Base-by-base conservation (phyloP, 2,113 vertebrate genomes). In the Proteles cristata region DNA sequence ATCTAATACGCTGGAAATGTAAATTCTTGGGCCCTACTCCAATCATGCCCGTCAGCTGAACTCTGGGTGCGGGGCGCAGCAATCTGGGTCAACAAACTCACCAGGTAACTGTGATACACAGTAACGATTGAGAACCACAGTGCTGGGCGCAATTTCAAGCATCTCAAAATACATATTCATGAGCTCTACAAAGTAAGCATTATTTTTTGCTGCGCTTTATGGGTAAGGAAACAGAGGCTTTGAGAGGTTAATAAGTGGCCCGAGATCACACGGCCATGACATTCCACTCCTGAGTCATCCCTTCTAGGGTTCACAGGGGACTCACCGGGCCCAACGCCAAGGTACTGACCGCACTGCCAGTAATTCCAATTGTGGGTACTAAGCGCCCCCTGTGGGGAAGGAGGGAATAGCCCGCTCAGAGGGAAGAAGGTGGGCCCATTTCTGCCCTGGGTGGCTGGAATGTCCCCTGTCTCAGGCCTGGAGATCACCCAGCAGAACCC, bases 301-400 rank as follows among this genome's bases (percentile, higher is more conserved):
- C 76, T 86, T 68, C 33, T 23, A 31, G 1, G 7, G 81, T 50
- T 96, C 84, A 58, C 17, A 4, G 71, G 39, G 69, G 5, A 94
- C 97, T 98, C 98, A 99, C 99, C 99, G 55, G 99, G 99, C 80
- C 99, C 99, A 12, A 99, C 95, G 0, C 99, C 99, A 0, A 99
- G 98, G 98, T 99, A 99, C 90, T 99, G 99, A 58, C 98, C 98
- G 1, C 99, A 99, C 87, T 96, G 99, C 99, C 99, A 99, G 98
- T 99, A 99, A 2, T 98, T 99, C 85, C 99, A 97, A 97, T 99
- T 99, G 98, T 99, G 99, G 76, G 95, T 98, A 97, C 99, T 99
- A 82, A 99, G 97, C 12, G 99, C 99, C 16, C 98, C 99, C 99
- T 99, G 84, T 0, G 55, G 97, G 73, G 68, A 96, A 65, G 35